These are phyloP conservation scores for Meta bourneti DNA, from an alignment of 2,888 invertebrate genomes.

Conservation along the genomic window DNA sequence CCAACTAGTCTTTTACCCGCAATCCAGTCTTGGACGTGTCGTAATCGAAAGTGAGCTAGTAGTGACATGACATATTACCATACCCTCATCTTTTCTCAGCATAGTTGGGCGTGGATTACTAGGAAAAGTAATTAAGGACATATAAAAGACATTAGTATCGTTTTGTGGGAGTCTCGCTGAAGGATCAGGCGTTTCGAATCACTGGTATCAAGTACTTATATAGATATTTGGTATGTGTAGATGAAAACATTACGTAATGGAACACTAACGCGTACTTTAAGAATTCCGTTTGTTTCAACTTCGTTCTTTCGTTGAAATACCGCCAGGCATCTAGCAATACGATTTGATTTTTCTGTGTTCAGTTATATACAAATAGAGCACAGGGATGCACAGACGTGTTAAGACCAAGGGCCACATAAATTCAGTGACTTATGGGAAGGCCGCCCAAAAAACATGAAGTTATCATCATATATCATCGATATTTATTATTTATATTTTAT, in stretches of 20 bases:
- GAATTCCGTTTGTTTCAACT: no score
- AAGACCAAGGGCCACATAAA: no score
- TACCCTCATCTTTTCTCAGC: background rate
- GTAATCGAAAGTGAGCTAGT: background rate
- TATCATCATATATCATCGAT: no score
- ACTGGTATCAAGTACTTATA: background rate
- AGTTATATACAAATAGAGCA: no score
- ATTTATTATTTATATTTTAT: no score
- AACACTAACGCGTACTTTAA: no score
- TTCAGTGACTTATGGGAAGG: no score
- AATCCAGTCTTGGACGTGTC: background rate
- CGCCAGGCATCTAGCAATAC: no score
- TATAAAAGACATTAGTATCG: background rate
- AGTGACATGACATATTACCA: background rate
- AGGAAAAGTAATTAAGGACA: background rate
- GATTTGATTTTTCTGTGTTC: no score
- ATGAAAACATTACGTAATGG: background rate
- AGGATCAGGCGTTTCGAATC: background rate
- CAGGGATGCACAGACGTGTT: no score
- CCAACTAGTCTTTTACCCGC: background rate
- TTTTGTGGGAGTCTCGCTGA: background rate
- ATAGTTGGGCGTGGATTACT: background rate
- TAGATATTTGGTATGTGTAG: background rate
- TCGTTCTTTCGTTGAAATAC: no score
- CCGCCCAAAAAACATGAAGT: no score